Evolutionary conservation across 1,140 invertebrate genomes (phyloP).

Genomic region (Portunus trituberculatus): DNA sequence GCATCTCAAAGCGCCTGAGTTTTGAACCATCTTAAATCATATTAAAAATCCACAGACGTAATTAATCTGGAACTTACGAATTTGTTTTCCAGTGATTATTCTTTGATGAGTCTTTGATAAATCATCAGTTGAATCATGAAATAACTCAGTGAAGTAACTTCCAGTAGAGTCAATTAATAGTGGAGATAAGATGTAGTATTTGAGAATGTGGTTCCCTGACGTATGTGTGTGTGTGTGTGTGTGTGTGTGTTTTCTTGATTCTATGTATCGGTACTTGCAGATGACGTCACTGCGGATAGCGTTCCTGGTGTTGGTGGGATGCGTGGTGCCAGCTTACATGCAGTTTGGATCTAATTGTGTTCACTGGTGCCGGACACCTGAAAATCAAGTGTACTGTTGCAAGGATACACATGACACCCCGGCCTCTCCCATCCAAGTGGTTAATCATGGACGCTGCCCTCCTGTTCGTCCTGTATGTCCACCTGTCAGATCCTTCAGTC

Average conservation of each 20-base stretch:
- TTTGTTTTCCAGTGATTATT: too few relatives aligned
- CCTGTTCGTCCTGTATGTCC: background rate
- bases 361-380: slow-evolving; percentile 81
- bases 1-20: background rate
- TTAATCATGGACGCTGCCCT: slow-evolving; percentile 35
- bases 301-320: slow-evolving; percentile 80
- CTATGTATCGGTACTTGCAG: background rate
- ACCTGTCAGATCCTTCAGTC: background rate
- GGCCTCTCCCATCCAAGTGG: background rate
- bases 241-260: background rate
- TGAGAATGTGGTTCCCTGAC: too few relatives aligned
- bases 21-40: too few relatives aligned
- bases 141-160: too few relatives aligned
- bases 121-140: too few relatives aligned
- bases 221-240: background rate
- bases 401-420: background rate
- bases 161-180: too few relatives aligned
- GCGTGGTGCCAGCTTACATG: slow-evolving; percentile 75
- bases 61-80: too few relatives aligned
- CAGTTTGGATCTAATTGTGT: slow-evolving; percentile 84
- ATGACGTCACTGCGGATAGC: slow-evolving; percentile 81
- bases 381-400: slow-evolving; percentile 41
- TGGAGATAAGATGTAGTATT: too few relatives aligned
- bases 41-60: too few relatives aligned
- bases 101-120: too few relatives aligned